Conservation (phyloP, 2,888 invertebrate genomes). For the Drosophila subquinaria region DNA sequence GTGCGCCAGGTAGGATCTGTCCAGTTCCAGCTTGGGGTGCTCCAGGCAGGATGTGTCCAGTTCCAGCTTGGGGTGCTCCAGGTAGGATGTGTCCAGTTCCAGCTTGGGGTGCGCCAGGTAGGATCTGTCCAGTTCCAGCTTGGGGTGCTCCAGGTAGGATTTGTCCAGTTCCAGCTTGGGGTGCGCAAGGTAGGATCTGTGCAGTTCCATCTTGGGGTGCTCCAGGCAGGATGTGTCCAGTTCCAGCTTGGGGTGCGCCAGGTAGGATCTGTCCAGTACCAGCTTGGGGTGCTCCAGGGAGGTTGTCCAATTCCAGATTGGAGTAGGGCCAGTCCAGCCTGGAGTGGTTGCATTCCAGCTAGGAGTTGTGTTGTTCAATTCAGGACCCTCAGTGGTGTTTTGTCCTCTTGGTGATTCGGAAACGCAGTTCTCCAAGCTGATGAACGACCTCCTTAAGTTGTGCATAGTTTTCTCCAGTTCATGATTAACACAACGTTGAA, state of each 20-base stretch:
- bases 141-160: no score
- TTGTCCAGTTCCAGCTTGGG: no score
- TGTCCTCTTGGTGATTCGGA: background rate
- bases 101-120: no score
- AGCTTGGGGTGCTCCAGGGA: constrained; percentile 22
- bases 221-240: no score
- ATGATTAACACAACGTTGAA: constrained; percentile 45
- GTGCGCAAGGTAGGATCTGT: no score
- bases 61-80: no score
- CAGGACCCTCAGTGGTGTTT: constrained; percentile 2
- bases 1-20: no score
- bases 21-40: no score
- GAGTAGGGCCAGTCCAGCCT: constrained; percentile 8
- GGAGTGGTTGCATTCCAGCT: constrained; percentile 1
- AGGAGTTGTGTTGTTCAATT: constrained; percentile 16
- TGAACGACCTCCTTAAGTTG: constrained; percentile 24
- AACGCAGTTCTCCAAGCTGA: constrained; percentile 45
- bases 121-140: no score
- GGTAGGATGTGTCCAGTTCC: no score
- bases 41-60: no score
- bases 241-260: constrained; percentile 24
- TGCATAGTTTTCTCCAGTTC: constrained; percentile 35
- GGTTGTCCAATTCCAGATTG: constrained; percentile 3
- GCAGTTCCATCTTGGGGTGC: no score
- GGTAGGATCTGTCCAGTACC: constrained; percentile 23